Base-by-base conservation (phyloP, 2,113 vertebrate species). In the Mus spicilegus region DNA sequence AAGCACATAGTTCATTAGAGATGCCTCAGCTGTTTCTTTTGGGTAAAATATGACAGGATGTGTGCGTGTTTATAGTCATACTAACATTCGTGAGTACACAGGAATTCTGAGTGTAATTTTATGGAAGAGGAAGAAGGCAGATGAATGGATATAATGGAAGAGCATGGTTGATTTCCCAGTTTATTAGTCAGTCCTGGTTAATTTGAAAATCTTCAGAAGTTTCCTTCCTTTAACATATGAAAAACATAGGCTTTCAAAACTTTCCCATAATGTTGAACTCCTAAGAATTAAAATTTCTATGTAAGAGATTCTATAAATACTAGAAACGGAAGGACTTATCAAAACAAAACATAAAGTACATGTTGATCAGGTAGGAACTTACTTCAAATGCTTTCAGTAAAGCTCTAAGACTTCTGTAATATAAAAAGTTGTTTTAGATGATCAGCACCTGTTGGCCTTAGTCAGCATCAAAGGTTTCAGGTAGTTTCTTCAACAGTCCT, bases 211-310 rank as follows among this genome's bases (percentile, higher is more conserved):
- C 78, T 95, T 39, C 3, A 89, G 33, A 95, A 65, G 22, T 92
- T 58, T 51, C 86, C 87, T 95, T 90, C 90, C 61, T 69, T 91
- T 94, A 93, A 20, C 73, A 11, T 49, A 86, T 63, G 17, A 36
- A 80, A 95, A 87, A 90, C 42, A 67, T 49, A 22, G 28, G 36
- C 51, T 67, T 46, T 81, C 88, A 42, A 80, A 76, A 56, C 17
- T 46, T 82, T 91, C 77, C 69, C 67, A 13, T 92, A 30, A 93
- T 93, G 16, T 90, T 90, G 85, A 93, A 10, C 24, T 90, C 14
- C 8, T 91, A 87, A 89, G 20, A 82, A 86, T 87, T 58, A 87
- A 86, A 30, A 82, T 96, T 95, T 93, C 28, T 81, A 0, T 26
- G 13, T 63, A 28, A n/a, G 39, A 94, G 46, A 54, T 3, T 87